Evolutionary conservation across 1,140 invertebrate species (phyloP).

Genomic region (Drosophila ficusphila): DNA sequence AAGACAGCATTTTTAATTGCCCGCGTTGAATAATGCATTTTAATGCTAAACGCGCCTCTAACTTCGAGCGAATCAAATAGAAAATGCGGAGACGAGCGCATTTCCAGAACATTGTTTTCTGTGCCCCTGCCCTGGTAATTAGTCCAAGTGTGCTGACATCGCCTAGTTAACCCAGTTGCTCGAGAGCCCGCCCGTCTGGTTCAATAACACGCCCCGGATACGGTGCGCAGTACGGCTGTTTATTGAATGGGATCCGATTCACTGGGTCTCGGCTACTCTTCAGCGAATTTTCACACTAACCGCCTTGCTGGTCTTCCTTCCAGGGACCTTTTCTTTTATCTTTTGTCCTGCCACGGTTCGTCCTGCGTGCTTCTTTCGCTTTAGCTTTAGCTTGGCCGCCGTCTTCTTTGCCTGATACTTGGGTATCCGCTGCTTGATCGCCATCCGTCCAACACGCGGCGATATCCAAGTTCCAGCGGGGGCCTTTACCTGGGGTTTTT

Average conservation of each 20-base stretch:
- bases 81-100: conserved; percentile 38
- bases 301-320: background rate
- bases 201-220: conserved; percentile 29
- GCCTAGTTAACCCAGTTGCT: conserved; percentile 52
- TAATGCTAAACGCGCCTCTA: conserved; percentile 53
- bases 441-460: background rate
- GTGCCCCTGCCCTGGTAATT: conserved; percentile 54
- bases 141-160: conserved; percentile 58
- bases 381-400: background rate
- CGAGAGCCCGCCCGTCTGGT: background rate
- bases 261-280: background rate
- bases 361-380: background rate
- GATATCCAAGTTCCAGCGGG: background rate
- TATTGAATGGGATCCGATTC: background rate
- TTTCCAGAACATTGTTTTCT: background rate
- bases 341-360: no score
- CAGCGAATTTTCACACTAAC: no score
- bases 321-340: no score
- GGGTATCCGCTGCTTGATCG: background rate
- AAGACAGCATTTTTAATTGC: conserved; percentile 59
- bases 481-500: background rate
- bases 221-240: background rate
- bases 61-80: conserved; percentile 36
- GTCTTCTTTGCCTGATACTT: background rate
- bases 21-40: conserved; percentile 70